Evolutionary conservation across 1,140 invertebrate genomes (phyloP).

Genomic region (Lasioglossum baleicum): DNA sequence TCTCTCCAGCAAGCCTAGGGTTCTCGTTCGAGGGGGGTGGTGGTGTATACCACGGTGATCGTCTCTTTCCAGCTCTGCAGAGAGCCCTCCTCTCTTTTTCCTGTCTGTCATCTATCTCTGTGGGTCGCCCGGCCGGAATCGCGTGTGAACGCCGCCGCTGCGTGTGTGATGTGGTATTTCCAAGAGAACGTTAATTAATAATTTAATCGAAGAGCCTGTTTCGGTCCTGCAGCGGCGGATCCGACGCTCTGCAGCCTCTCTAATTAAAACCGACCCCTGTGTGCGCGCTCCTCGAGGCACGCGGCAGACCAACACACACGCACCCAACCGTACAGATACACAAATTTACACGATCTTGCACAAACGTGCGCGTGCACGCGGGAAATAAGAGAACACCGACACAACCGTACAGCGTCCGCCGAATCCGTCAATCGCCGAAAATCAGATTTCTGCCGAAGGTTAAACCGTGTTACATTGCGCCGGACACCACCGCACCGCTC

Average conservation of each 20-base stretch:
- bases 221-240: constrained; percentile 57
- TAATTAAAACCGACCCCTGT: constrained; percentile 71
- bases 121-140: constrained; percentile 3
- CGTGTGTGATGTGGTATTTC: constrained; percentile 73
- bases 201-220: constrained; percentile 78
- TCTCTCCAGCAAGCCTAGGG: too few relatives aligned
- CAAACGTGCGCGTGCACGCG: too few relatives aligned
- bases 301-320: not conserved
- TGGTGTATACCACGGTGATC: not conserved
- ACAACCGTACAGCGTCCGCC: constrained; percentile 18
- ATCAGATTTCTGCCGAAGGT: not conserved
- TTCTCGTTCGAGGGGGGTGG: too few relatives aligned
- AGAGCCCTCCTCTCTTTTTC: not conserved
- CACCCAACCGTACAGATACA: too few relatives aligned
- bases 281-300: not conserved
- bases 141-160: constrained; percentile 17
- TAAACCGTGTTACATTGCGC: not conserved
- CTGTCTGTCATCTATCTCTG: constrained; percentile 31
- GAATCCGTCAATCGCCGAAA: not conserved
- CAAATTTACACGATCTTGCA: too few relatives aligned
- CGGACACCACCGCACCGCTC: too few relatives aligned
- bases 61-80: not conserved
- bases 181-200: constrained; percentile 79
- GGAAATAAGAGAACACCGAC: constrained; percentile 26
- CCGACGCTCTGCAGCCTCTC: constrained; percentile 47